Evolutionary conservation across 2,888 invertebrate genomes (phyloP), one percentile per base, ranked within the genome.

Genomic region (Apotomis betuletana): DNA sequence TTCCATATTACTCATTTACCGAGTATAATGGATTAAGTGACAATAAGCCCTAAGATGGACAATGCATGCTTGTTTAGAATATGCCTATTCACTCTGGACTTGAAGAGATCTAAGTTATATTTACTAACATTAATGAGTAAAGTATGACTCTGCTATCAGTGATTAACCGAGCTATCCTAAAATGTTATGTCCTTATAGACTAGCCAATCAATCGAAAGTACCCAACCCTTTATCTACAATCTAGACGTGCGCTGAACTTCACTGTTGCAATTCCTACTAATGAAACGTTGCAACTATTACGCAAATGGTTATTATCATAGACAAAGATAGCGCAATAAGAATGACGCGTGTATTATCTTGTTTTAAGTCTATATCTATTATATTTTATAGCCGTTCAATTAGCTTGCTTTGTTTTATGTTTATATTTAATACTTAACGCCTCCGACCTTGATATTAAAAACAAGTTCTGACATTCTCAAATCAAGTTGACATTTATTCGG

Each of bases 401-500:
- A 77, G 74, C 78, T 81, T 80, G 79, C 54, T 76, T 81, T 80
- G 81, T 79, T 41, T 41, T 81, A 83, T 85, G 83, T 84, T 84
- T 82, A 84, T 13, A 49, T 83, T 86, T 82, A 86, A 87, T 84
- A 84, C 81, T 67, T 55, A 78, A 83, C 27, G 75, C 3, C 49
- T 78, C 77, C 84, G 88, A 89, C 91, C 91, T 91, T 91, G 89
- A 83, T 79, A 80, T 79, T 81, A 83, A 81, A 85, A 90, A 90
- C 90, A 83, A 85, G 90, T 91, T 65, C 91, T 86, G 85, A 83
- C 87, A 89, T 88, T 89, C 84, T 85, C 86, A 82, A 84, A 80
- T 83, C 80, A 87, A 86, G 85, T 85, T 80, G 83, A 85, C 67
- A 57, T 67, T 63, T 67, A 58, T 44, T 44, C 54, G 46, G 57